A percentile compares a stretch with the other conserved stretches of the same genome.
Evolutionary conservation across 2,888 invertebrate species (phyloP).

Genomic region (Eilema sororculum): DNA sequence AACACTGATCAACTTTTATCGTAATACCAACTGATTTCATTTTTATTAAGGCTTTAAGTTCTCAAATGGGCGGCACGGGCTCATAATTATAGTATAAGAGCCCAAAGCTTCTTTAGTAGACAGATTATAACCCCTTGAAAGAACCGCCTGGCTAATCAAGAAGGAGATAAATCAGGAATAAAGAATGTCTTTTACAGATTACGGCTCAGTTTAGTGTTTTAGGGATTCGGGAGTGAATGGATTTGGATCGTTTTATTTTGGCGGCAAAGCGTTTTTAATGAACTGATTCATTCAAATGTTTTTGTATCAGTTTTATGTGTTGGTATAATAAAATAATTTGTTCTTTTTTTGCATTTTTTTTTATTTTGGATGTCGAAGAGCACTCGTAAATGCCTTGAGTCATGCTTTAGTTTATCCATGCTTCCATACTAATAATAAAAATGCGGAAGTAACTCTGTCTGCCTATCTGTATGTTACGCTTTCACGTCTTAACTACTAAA

Average conservation of each 20-base stretch:
- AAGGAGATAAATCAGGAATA: slow-evolving; percentile 41
- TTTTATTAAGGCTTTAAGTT: slow-evolving; percentile 38
- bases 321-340: not conserved
- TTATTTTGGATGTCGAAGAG: not conserved
- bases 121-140: slow-evolving; percentile 56
- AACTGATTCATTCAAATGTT: not conserved
- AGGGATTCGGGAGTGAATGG: slow-evolving; percentile 11
- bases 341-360: not conserved
- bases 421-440: no score
- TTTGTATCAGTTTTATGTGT: not conserved
- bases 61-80: slow-evolving; percentile 56
- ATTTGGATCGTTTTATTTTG: slow-evolving; percentile 6
- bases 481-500: no score
- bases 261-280: not conserved
- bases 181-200: slow-evolving; percentile 34
- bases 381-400: no score
- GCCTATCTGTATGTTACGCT: no score
- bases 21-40: slow-evolving; percentile 58
- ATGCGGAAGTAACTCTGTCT: no score
- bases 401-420: no score
- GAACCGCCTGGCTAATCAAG: slow-evolving; percentile 41
- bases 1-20: slow-evolving; percentile 5
- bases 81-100: slow-evolving; percentile 55
- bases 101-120: slow-evolving; percentile 61
- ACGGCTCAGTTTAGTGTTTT: slow-evolving; percentile 2